A percentile compares a stretch with the other conserved stretches of the same genome.
Conservation (phyloP, 1,140 invertebrate species). For the Drosophila parabipectinata region DNA sequence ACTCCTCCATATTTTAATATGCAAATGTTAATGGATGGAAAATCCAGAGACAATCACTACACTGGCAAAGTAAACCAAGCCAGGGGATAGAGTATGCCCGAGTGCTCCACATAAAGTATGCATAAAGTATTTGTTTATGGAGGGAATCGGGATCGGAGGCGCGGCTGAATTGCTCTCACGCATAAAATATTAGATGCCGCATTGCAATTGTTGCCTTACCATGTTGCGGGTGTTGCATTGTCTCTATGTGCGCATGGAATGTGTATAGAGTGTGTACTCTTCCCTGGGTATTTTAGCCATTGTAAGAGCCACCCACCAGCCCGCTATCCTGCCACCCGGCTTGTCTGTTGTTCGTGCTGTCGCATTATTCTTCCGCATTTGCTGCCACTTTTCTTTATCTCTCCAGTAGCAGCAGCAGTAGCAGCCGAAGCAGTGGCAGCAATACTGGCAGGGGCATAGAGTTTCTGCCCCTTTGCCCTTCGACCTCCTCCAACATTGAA, state of each 20-base stretch:
- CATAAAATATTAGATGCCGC: constrained; percentile 80
- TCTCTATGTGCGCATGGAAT: constrained; percentile 28
- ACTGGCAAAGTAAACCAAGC: constrained; percentile 14
- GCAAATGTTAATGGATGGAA: constrained; percentile 38
- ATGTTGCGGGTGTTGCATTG: constrained; percentile 77
- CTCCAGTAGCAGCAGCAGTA: constrained; percentile 26
- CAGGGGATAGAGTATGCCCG: constrained; percentile 13
- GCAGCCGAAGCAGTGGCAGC: constrained; percentile 3
- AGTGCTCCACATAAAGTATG: constrained; percentile 31
- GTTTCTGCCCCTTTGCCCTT: constrained; percentile 6
- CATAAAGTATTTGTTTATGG: constrained; percentile 31
- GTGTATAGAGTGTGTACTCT: constrained; percentile 7
- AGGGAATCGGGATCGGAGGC: constrained; percentile 1
- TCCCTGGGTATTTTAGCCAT: constrained; percentile 66
- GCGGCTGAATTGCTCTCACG: constrained; percentile 58
- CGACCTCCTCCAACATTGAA: constrained; percentile 56
- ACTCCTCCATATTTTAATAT: constrained; percentile 16
- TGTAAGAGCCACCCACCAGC: constrained; percentile 36
- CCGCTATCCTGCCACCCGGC: constrained; percentile 2
- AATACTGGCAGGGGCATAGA: constrained; percentile 15
- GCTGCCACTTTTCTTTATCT: constrained; percentile 82
- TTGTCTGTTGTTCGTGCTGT: constrained; percentile 76
- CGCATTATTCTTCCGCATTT: constrained; percentile 82
- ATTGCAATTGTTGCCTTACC: constrained; percentile 73
- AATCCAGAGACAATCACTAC: constrained; percentile 22